phyloP scores from a whole-genome alignment of 2,113 vertebrate genomes.

The Nanorana parkeri region DNA sequence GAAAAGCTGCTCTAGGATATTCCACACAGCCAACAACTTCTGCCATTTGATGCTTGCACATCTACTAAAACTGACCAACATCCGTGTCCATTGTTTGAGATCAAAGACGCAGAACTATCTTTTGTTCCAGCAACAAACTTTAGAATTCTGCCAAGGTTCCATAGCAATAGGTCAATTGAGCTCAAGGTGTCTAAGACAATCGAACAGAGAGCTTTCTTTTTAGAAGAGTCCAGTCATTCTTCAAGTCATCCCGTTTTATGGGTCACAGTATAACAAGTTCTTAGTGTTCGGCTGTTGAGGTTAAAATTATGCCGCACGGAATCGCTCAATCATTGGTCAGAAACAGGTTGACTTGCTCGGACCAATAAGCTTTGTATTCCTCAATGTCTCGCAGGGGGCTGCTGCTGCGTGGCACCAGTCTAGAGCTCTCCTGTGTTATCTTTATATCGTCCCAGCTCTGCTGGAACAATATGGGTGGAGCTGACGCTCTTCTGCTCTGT shows the following conservation, averaged over 20 bases:
- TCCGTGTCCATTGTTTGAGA: background rate
- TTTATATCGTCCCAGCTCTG: background rate
- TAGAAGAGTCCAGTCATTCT: no score
- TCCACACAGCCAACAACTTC: background rate
- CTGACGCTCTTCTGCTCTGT: constrained; percentile 7
- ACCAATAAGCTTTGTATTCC: constrained; percentile 4
- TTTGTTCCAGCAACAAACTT: background rate
- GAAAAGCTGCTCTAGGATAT: no score
- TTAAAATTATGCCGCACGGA: no score
- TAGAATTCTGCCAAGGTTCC: background rate
- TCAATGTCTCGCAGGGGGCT: background rate
- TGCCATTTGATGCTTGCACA: background rate
- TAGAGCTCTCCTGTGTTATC: background rate
- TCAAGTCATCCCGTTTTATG: no score
- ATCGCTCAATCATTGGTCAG: background rate
- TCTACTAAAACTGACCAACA: background rate
- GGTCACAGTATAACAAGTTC: no score
- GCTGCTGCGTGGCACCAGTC: background rate
- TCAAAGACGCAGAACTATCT: background rate
- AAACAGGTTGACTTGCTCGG: constrained; percentile 3
- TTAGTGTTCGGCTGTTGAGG: no score
- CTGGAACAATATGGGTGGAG: constrained; percentile 15
- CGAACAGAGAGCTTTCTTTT: no score
- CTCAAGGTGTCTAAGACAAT: no score
- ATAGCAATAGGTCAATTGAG: no score